Evolutionary conservation across 2,113 vertebrate species (phyloP).

Genomic region (Gallinago jamesoni): DNA sequence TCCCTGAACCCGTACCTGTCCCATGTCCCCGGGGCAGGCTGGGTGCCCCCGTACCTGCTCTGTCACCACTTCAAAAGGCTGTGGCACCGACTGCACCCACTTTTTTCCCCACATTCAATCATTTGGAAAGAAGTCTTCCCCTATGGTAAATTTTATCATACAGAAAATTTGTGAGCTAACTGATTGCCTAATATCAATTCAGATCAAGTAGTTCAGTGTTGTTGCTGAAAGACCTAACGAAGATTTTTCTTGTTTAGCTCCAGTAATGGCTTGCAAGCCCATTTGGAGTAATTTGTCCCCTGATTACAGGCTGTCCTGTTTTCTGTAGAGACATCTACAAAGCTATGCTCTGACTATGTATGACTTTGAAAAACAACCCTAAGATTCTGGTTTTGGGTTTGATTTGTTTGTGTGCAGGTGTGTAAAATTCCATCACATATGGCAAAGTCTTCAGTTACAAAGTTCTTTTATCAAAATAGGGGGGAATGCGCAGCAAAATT

Average conservation of each 20-base stretch:
- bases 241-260: neutral
- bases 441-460: neutral
- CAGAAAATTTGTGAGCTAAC: neutral
- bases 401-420: too few species aligned
- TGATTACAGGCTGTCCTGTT: neutral
- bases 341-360: neutral
- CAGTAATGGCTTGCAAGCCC: neutral
- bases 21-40: rapidly evolving
- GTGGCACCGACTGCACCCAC: neutral
- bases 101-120: neutral
- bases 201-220: neutral
- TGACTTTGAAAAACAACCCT: neutral
- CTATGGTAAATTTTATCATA: neutral
- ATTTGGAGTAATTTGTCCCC: neutral
- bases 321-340: neutral
- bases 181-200: neutral
- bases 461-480: neutral
- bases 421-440: too few species aligned
- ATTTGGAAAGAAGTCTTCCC: neutral
- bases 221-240: neutral
- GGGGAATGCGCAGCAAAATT: neutral
- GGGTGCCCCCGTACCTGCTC: neutral
- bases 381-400: too few species aligned
- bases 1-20: rapidly evolving
- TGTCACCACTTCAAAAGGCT: neutral